A percentile compares a stretch with the other conserved stretches of the same genome.
Conservation (phyloP, 2,888 invertebrate genomes). For the Cosmorhoe ocellata region DNA sequence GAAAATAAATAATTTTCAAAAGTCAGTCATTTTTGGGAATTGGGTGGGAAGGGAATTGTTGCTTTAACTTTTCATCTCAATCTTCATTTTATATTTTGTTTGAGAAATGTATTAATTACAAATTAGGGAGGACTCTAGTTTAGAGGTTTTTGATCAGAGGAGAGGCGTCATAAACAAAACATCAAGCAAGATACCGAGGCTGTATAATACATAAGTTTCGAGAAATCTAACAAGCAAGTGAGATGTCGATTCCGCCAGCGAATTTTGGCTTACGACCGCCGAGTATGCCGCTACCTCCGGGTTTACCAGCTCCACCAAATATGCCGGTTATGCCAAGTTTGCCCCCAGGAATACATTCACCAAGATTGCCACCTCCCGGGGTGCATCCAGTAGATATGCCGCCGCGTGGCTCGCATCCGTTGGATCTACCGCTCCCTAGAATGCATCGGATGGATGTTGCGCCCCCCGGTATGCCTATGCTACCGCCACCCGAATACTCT, state of each 20-base stretch:
- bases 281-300: slow-evolving; percentile 32
- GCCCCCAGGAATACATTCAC: slow-evolving; percentile 30
- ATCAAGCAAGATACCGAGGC: no score
- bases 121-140: no score
- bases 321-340: slow-evolving; percentile 27
- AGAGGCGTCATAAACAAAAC: no score
- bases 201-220: no score
- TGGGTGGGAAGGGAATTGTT: no score
- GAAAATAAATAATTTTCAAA: no score
- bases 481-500: slow-evolving; percentile 2
- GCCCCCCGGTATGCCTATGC: slow-evolving; percentile 10
- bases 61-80: no score
- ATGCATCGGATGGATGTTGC: slow-evolving; percentile 25
- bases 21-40: no score
- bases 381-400: slow-evolving; percentile 36
- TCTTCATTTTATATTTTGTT: no score
- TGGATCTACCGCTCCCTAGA: slow-evolving; percentile 34
- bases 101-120: no score
- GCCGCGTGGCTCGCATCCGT: neutral
- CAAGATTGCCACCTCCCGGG: slow-evolving; percentile 12
- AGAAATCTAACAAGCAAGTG: neutral
- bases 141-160: no score
- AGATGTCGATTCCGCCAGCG: slow-evolving; percentile 63
- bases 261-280: slow-evolving; percentile 65
- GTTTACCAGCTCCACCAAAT: slow-evolving; percentile 32